Conservation (phyloP, 2,113 vertebrate species). For the Barbus barbus region DNA sequence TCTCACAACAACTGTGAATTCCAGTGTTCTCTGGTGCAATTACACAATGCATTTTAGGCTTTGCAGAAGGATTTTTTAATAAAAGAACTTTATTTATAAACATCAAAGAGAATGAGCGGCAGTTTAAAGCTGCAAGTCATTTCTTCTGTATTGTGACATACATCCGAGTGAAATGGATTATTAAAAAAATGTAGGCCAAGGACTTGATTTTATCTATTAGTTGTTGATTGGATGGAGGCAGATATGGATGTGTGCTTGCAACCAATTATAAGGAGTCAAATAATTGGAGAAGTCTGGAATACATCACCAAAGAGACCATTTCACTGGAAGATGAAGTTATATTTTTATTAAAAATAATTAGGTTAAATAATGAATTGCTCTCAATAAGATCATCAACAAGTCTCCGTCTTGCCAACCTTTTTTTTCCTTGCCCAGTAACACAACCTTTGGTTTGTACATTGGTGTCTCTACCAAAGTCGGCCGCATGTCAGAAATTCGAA, state of each 20-base stretch:
- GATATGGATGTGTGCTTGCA: too few species aligned
- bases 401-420: slow-evolving; percentile 85
- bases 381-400: background rate
- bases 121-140: too few species aligned
- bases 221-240: too few species aligned
- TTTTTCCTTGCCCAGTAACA: slow-evolving; percentile 96
- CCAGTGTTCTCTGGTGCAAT: slow-evolving; percentile 54
- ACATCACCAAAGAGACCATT: too few species aligned
- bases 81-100: background rate
- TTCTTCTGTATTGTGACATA: too few species aligned
- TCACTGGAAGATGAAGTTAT: background rate
- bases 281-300: too few species aligned
- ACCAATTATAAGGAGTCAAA: too few species aligned
- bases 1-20: slow-evolving; percentile 59
- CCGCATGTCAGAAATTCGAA: slow-evolving; percentile 97
- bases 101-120: background rate
- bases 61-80: background rate
- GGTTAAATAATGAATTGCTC: background rate
- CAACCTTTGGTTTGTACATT: slow-evolving; percentile 97
- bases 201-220: too few species aligned
- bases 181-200: too few species aligned
- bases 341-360: background rate
- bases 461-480: slow-evolving; percentile 94
- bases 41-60: slow-evolving; percentile 21
- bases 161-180: too few species aligned